Evolutionary conservation across 2,888 invertebrate genomes (phyloP).

Genomic region (Argyresthia albistria): DNA sequence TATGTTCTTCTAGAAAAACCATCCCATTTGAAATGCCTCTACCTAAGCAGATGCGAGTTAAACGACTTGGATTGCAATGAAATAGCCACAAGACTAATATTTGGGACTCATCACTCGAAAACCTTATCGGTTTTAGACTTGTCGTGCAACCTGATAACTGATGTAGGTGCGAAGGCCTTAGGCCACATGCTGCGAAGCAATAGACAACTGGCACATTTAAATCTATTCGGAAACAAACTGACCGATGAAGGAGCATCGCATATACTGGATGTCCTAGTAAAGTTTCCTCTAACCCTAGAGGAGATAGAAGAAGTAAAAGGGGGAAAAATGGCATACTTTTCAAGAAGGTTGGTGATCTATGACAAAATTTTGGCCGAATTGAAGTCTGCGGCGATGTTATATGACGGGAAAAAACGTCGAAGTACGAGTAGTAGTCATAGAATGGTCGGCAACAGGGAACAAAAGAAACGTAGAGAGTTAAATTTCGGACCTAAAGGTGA

Average conservation of each 20-base stretch:
- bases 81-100: conserved; percentile 22
- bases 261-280: conserved; percentile 24
- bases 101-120: conserved; percentile 16
- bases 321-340: too few species aligned
- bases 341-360: too few species aligned
- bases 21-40: conserved; percentile 28
- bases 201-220: conserved; percentile 31
- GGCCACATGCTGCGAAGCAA: conserved; percentile 30
- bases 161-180: conserved; percentile 26
- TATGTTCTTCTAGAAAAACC: conserved; percentile 24
- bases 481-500: too few species aligned
- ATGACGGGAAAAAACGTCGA: too few species aligned
- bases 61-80: conserved; percentile 23
- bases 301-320: conserved; percentile 14
- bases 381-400: too few species aligned
- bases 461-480: too few species aligned
- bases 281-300: conserved; percentile 23
- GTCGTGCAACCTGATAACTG: conserved; percentile 29
- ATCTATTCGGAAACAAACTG: conserved; percentile 33
- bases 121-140: conserved; percentile 28
- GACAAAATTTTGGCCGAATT: too few species aligned
- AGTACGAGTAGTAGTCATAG: too few species aligned
- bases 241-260: conserved; percentile 25
- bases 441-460: too few species aligned
- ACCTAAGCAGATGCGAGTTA: conserved; percentile 32